Evolutionary conservation across 92 coral and sea anemone species (phyloP), one percentile per base, ranked within the genome.

Genomic region (Palythoa caribaeorum): DNA sequence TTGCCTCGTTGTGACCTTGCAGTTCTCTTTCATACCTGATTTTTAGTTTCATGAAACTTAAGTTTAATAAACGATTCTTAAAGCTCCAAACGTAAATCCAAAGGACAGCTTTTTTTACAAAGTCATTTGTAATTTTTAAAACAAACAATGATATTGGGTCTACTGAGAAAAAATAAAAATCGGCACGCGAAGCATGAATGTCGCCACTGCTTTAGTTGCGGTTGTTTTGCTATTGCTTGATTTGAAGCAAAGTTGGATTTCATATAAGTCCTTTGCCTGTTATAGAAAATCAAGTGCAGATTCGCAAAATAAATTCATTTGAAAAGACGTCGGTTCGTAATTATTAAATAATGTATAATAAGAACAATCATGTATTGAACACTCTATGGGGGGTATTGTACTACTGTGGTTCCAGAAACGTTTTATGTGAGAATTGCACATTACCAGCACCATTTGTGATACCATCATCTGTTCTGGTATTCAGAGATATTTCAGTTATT

Each of bases 21-120:
- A 89, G 85, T 14, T 89, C 68, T 44, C 89, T 89, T 39, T 89
- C 86, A 47, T 89, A 89, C 89, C 89, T 84, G 69, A 77, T 57
- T 50, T 75, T 71, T 35, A 28, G 47, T 35, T 35, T 71, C 36
- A 36, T 71, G 48, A 36, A 28, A 71, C 76, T 28, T 71, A 28
- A 71, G 76, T 28, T 35, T 71, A 36, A 62, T 62, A 62, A 15
- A 62, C n/a, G n/a, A 15, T 62, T 62, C 69, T 17, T 14, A 14
- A 17, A 62, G 69, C 60, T 54, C 60, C 8, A 62, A 14, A 62
- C 20, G 65, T 13, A 59, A 59, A 59, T 59, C 65, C 38, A 71
- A 71, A 71, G 47, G 47, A 71, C 50, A 28, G 76, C 47, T n/a
- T 71, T 35, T 28, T 35, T 36, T 71, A 35, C 47, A 36, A 28